These are phyloP conservation scores for Euwallacea similis DNA, from an alignment of 1,140 invertebrate species.

Conservation along the genomic window DNA sequence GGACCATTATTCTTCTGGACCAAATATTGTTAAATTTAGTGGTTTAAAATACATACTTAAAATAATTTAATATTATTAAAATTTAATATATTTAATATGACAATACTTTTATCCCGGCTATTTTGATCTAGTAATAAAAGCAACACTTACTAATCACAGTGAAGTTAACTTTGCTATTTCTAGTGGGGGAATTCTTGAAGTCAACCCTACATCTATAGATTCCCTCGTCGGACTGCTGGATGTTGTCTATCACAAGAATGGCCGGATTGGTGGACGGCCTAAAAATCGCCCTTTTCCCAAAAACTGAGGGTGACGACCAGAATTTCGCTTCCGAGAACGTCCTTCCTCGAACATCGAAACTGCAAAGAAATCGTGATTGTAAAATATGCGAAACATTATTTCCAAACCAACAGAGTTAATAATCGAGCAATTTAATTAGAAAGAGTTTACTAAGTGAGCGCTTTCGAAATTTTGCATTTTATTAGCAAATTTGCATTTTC, in stretches of 20 bases:
- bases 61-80: no score
- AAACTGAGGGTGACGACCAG: conserved; percentile 79
- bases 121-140: background rate
- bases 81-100: no score
- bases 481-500: no score
- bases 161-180: conserved; percentile 82
- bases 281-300: conserved; percentile 76
- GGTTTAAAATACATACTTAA: no score
- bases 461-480: no score
- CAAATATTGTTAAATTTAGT: no score
- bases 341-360: conserved; percentile 79
- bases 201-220: conserved; percentile 86
- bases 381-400: no score
- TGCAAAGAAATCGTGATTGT: conserved; percentile 53
- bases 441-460: no score
- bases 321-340: conserved; percentile 71
- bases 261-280: conserved; percentile 68
- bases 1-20: no score
- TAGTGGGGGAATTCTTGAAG: conserved; percentile 83
- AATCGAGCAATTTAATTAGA: no score
- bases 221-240: conserved; percentile 74
- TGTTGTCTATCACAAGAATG: conserved; percentile 71
- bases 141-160: conserved; percentile 79
- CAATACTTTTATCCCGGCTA: background rate
- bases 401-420: no score